Base-by-base conservation (phyloP, 2,797 vertebrate species). In the Rhinatrema bivittatum region DNA sequence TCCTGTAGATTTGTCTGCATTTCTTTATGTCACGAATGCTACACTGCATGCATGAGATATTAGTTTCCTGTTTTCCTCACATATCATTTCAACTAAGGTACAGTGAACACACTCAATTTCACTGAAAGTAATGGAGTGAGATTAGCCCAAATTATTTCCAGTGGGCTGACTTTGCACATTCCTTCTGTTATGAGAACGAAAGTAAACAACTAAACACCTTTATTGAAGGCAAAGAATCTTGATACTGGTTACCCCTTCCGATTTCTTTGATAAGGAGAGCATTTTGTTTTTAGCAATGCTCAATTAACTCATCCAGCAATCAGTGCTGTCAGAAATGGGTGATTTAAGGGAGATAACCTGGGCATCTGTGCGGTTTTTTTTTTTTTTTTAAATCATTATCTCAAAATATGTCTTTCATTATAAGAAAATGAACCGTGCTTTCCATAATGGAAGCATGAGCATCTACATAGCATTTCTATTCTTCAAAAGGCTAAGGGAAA, bases 61-160 rank as follows among this genome's bases (percentile, higher is more conserved):
- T 72, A 63, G 52, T 44, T 68, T 65, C 39, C 59, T 10, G 25
- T 70, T 78, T 71, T 32, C 7, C 55, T 31, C 41, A 60, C 58
- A 73, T 64, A 53, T 29, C 62, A 46, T 56, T 57, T 72, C 70
- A 68, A n/a, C 72, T 51, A 30, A 69, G 57, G 71, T 68, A 72
- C 61, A 65, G 56, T 42, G 55, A 68, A 53, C 68, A 70, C 69
- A 68, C 76, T 81, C 71, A 67, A 75, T 82, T 81, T 81, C 64
- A 49, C 57, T 5, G 43, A 40, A 36, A 67, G 78, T 81, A 83
- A 86, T 81, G 70, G 76, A 72, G 62, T 78, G 62, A 76, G 73
- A 84, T 85, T 82, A 77, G 79, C 73, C 59, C 52, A 68, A 77
- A 81, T 85, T 83, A 81, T 70, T 85, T 80, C 76, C 81, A 72